Evolutionary conservation across 2,888 invertebrate genomes (phyloP).

Genomic region (Rhagium mordax): DNA sequence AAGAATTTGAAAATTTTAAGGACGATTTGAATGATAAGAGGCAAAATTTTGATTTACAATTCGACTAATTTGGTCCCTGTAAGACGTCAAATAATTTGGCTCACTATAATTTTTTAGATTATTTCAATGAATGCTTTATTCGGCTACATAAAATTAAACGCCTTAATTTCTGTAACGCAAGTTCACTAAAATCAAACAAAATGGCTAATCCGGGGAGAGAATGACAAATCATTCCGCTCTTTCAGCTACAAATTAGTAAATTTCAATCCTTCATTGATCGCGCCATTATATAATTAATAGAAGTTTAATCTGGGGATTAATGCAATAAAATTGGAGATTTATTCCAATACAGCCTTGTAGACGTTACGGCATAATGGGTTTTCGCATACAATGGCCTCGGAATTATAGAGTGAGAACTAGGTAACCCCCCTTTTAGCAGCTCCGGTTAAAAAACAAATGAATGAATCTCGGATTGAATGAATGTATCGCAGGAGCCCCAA

Average conservation of each 20-base stretch:
- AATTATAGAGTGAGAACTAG: constrained; percentile 3
- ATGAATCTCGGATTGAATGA: no score
- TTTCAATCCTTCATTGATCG: constrained; percentile 7
- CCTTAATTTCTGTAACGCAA: neutral
- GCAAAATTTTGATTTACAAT: no score
- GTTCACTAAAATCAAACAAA: neutral
- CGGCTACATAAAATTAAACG: neutral
- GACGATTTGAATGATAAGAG: no score
- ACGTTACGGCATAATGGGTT: constrained; percentile 5
- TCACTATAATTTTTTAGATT: no score
- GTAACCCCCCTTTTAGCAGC: constrained; percentile 13
- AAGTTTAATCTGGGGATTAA: constrained; percentile 25
- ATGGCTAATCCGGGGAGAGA: neutral
- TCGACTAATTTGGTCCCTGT: no score
- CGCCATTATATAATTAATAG: constrained; percentile 22
- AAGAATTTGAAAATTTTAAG: no score
- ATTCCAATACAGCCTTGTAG: constrained; percentile 15
- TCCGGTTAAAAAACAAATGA: neutral
- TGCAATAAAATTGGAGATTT: constrained; percentile 21
- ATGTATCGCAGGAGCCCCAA: no score
- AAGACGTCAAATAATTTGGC: no score
- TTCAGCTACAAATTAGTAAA: neutral
- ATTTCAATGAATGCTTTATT: no score
- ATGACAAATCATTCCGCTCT: neutral
- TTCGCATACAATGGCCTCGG: constrained; percentile 1